Conservation (phyloP, 2,113 vertebrate genomes). For the Climacteris rufus region DNA sequence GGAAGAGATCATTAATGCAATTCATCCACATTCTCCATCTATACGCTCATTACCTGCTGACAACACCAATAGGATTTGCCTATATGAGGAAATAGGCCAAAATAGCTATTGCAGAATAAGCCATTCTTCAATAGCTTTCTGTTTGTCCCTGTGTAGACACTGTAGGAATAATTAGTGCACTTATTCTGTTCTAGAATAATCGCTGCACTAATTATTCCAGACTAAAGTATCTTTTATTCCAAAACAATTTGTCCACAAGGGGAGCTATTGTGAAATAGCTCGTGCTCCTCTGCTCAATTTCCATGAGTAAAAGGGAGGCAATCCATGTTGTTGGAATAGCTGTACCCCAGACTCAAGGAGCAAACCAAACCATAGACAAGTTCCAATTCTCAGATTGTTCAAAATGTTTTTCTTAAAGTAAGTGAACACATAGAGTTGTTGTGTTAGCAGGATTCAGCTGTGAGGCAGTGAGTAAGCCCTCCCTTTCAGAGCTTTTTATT, state of each 20-base stretch:
- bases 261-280: conserved; percentile 47
- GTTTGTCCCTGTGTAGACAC: conserved; percentile 55
- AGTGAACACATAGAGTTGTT: neutral
- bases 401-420: neutral
- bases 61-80: conserved; percentile 57
- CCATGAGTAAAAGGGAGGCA: neutral
- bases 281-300: conserved; percentile 30
- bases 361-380: neutral
- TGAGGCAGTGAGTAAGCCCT: neutral
- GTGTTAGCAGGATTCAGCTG: conserved; percentile 20
- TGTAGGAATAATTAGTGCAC: conserved; percentile 52
- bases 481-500: neutral
- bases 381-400: neutral
- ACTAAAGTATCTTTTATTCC: conserved; percentile 54
- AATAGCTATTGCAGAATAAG: conserved; percentile 47
- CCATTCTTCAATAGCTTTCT: conserved; percentile 51
- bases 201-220: conserved; percentile 50
- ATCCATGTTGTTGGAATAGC: neutral
- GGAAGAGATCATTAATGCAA: conserved; percentile 62
- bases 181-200: conserved; percentile 56
- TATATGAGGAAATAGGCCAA: conserved; percentile 48
- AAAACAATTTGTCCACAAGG: conserved; percentile 57
- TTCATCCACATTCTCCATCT: conserved; percentile 54
- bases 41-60: conserved; percentile 59
- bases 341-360: neutral